A percentile compares a stretch with the other conserved stretches of the same genome.
Conservation (phyloP, 2,797 vertebrate species). For the Malurus splendens region DNA sequence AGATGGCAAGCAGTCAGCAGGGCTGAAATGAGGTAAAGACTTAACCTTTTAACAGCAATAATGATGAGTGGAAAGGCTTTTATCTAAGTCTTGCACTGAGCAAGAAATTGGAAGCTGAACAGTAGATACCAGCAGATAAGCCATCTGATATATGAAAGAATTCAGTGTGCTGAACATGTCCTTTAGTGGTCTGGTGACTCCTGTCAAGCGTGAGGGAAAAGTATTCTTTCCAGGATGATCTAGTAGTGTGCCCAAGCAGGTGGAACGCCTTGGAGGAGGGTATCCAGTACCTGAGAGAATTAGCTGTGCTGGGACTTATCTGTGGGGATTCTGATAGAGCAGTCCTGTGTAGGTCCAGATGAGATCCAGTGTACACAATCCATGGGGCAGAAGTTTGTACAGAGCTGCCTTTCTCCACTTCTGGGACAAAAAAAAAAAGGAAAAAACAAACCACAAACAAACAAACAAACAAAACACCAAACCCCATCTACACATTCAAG, state of each 20-base stretch:
- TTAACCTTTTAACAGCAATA: background rate
- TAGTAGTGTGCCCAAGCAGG: background rate
- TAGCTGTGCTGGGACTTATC: background rate
- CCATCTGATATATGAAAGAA: background rate
- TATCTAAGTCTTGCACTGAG: background rate
- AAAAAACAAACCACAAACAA: too few species aligned
- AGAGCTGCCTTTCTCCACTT: background rate
- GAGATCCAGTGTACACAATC: background rate
- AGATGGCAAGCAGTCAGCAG: background rate
- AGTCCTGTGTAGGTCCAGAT: background rate
- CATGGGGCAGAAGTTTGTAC: background rate
- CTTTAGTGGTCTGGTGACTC: background rate
- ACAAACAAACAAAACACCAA: background rate
- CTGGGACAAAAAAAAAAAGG: background rate
- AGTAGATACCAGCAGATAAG: background rate
- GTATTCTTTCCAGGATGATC: background rate
- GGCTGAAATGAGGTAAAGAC: background rate
- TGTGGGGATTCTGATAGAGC: background rate
- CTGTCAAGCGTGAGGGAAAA: background rate
- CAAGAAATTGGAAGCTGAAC: background rate
- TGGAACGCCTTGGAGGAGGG: background rate
- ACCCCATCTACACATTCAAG: background rate
- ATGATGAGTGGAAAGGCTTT: background rate
- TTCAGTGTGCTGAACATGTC: background rate
- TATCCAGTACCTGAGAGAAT: background rate